Evolutionary conservation across 2,797 vertebrate genomes (phyloP).

Genomic region (Syngnathus acus): DNA sequence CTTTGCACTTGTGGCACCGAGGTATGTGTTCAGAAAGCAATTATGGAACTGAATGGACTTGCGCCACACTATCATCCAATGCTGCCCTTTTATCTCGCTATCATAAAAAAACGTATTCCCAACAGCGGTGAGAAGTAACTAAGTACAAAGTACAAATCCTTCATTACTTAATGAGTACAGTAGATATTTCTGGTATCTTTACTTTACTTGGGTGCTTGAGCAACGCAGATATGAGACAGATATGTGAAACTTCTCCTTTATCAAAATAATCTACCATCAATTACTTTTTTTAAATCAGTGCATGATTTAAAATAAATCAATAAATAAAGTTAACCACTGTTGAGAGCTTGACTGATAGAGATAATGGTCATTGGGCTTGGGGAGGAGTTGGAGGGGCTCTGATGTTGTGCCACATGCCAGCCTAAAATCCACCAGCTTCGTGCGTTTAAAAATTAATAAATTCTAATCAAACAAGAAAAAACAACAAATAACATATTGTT

Average conservation of each 20-base stretch:
- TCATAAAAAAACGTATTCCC: constrained; percentile 43
- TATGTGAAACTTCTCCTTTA: not conserved
- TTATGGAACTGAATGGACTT: constrained; percentile 43
- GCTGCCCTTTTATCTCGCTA: constrained; percentile 47
- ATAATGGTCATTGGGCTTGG: too few relatives aligned
- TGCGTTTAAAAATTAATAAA: too few relatives aligned
- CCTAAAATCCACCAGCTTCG: too few relatives aligned
- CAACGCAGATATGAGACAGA: not conserved
- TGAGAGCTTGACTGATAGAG: too few relatives aligned
- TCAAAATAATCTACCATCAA: not conserved
- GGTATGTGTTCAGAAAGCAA: constrained; percentile 38
- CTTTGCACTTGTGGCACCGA: constrained; percentile 58
- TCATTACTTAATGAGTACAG: not conserved
- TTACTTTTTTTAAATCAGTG: not conserved
- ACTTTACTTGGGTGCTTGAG: not conserved
- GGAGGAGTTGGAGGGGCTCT: too few relatives aligned
- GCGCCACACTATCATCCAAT: constrained; percentile 34
- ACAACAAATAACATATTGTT: not conserved
- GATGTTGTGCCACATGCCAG: too few relatives aligned
- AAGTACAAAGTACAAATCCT: not conserved
- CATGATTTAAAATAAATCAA: too few relatives aligned
- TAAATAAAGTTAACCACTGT: too few relatives aligned
- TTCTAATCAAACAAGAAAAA: not conserved
- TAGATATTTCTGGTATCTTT: not conserved
- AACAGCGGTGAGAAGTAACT: not conserved